These are phyloP conservation scores for Anastrepha obliqua DNA, from an alignment of 1,140 invertebrate genomes.

Conservation along the genomic window DNA sequence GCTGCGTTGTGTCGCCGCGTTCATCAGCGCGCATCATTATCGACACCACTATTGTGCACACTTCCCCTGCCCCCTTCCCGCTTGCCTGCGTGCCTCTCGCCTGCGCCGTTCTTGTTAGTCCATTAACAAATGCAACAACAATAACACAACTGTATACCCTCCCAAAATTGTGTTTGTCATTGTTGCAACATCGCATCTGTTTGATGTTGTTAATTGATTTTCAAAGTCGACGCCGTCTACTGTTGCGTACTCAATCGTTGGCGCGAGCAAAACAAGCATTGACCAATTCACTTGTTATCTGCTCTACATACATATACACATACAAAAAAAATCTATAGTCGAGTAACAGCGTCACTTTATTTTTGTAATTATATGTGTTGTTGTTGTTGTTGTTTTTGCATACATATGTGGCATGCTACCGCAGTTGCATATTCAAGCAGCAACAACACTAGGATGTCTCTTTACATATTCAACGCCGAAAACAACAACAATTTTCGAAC, in stretches of 20 bases:
- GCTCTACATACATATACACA: too few species aligned
- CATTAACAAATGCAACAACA: slow-evolving; percentile 36
- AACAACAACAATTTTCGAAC: too few species aligned
- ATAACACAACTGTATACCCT: not conserved
- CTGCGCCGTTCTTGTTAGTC: not conserved
- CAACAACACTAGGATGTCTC: not conserved
- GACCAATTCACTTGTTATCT: not conserved
- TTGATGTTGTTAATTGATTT: slow-evolving; percentile 74
- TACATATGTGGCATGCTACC: slow-evolving; percentile 7
- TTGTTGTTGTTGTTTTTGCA: not conserved
- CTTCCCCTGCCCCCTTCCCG: too few species aligned
- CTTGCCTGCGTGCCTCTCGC: not conserved
- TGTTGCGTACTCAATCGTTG: not conserved
- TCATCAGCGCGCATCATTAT: slow-evolving; percentile 28
- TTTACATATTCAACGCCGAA: not conserved
- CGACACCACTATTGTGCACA: not conserved
- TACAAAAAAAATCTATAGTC: not conserved
- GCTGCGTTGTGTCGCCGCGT: not conserved
- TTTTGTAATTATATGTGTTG: too few species aligned
- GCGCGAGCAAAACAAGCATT: not conserved
- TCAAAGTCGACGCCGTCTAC: slow-evolving; percentile 67
- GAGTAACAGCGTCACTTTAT: not conserved
- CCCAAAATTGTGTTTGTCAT: not conserved
- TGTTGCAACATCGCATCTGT: slow-evolving; percentile 61
- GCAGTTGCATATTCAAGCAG: not conserved